Conservation (phyloP, 2,888 invertebrate genomes). For the Parthenolecanium corni region DNA sequence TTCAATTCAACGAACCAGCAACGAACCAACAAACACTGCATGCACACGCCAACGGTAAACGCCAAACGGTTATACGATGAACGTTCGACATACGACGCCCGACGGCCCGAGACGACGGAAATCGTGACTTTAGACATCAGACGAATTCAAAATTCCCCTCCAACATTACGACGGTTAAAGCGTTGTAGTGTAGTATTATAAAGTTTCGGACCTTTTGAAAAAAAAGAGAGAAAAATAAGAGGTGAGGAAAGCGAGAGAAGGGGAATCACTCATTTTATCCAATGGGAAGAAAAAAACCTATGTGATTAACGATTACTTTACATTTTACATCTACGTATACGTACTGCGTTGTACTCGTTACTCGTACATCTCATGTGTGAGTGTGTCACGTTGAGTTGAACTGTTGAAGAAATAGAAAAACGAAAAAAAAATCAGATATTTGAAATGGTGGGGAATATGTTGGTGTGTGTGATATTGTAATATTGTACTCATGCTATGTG, state of each 20-base stretch:
- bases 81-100: no score
- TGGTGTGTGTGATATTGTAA: background rate
- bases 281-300: conserved; percentile 12
- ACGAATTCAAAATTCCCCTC: conserved; percentile 13
- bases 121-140: background rate
- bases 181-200: conserved; percentile 7
- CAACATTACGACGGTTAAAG: background rate
- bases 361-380: background rate
- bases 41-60: no score
- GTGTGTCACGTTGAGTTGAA: background rate
- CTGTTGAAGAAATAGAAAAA: background rate
- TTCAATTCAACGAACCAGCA: no score
- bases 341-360: background rate
- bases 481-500: background rate
- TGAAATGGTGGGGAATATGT: no score
- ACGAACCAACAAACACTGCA: no score
- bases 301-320: conserved; percentile 2
- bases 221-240: background rate
- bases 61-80: no score
- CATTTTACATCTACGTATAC: no score
- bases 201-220: conserved; percentile 1
- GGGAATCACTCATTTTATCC: conserved; percentile 17
- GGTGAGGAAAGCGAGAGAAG: background rate
- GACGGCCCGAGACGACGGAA: background rate
- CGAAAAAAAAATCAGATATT: background rate